A percentile compares a stretch with the other conserved stretches of the same genome.
These are phyloP conservation scores for Sakesphorus luctuosus DNA, from an alignment of 2,113 vertebrate species.

Conservation along the genomic window DNA sequence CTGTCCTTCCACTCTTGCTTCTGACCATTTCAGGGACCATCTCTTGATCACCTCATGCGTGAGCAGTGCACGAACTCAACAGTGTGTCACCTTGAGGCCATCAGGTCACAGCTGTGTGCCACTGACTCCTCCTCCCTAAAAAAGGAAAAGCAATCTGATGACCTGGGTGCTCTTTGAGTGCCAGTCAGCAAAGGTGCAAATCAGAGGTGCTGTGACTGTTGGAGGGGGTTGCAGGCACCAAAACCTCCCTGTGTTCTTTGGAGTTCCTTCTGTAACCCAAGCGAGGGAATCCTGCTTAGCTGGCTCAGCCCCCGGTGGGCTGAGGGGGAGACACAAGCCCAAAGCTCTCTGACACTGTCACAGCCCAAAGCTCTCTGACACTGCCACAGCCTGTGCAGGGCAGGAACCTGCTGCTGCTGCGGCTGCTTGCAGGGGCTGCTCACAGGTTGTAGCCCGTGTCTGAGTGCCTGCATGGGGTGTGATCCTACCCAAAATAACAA, in stretches of 20 bases:
- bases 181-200: rapidly evolving
- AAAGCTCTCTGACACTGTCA: neutral
- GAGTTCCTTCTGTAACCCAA: neutral
- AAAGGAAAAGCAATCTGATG: no score
- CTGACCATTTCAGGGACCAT: neutral
- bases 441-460: neutral
- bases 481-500: neutral
- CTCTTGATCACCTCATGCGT: neutral
- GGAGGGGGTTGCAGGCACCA: neutral
- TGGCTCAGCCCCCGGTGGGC: neutral
- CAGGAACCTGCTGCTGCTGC: neutral
- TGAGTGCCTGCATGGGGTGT: neutral
- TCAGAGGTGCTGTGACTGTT: neutral
- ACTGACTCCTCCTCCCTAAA: neutral
- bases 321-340: neutral
- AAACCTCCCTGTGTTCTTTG: neutral
- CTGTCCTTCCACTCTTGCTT: neutral
- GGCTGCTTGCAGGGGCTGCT: neutral
- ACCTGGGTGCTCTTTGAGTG: neutral
- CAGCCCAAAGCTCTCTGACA: neutral
- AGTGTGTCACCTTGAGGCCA: neutral
- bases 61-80: neutral
- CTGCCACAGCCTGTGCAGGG: neutral
- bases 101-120: neutral
- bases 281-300: neutral